A percentile compares a stretch with the other conserved stretches of the same genome.
Evolutionary conservation across 2,888 invertebrate species (phyloP).

Genomic region (Smittia sp.): DNA sequence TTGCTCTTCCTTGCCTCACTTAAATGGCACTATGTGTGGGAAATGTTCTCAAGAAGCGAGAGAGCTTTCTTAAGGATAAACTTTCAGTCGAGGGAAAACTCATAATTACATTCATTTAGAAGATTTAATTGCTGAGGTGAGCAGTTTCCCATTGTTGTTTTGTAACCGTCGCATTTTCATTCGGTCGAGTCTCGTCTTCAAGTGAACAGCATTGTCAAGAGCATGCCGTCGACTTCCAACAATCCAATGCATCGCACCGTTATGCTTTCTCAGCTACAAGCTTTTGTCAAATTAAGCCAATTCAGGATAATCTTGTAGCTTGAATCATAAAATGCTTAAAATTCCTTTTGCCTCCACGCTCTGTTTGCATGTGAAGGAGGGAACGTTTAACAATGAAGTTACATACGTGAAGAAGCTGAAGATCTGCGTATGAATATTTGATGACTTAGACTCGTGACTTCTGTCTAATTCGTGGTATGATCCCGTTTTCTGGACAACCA

Average conservation of each 20-base stretch:
- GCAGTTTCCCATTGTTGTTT: slow-evolving; percentile 21
- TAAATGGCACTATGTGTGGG: slow-evolving; percentile 24
- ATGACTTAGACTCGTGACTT: no score
- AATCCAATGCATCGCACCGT: not conserved
- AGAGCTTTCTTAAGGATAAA: slow-evolving; percentile 15
- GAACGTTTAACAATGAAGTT: no score
- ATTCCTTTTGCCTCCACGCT: not conserved
- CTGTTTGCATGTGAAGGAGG: no score
- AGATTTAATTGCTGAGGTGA: slow-evolving; percentile 40
- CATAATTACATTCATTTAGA: slow-evolving; percentile 37
- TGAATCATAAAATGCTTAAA: not conserved
- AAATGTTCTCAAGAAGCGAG: not conserved
- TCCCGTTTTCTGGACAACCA: no score
- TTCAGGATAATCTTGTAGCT: not conserved
- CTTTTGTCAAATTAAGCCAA: slow-evolving; percentile 36
- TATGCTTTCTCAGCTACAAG: not conserved
- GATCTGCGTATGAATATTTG: no score
- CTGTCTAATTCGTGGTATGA: no score
- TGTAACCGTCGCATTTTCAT: not conserved
- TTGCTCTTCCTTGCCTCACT: not conserved
- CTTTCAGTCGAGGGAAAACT: slow-evolving; percentile 8
- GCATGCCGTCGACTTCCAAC: not conserved
- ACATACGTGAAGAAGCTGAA: no score
- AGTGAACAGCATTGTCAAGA: not conserved
- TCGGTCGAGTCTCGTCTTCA: not conserved